Conservation (phyloP, 2,888 invertebrate species). For the Drosophila multiciliata region DNA sequence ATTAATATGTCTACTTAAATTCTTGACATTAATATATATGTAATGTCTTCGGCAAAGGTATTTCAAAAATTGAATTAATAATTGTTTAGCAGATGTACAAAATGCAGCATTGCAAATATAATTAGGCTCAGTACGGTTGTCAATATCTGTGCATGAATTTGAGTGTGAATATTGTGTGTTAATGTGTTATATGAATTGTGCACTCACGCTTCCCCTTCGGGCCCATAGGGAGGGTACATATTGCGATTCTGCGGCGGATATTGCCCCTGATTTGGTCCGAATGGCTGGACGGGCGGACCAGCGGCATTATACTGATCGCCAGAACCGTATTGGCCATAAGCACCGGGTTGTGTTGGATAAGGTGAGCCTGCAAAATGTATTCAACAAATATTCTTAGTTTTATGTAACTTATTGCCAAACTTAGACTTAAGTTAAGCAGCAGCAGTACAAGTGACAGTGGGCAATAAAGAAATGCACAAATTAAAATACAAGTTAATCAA, state of each 20-base stretch:
- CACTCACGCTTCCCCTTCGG: conserved; percentile 89
- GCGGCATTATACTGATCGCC: conserved; percentile 87
- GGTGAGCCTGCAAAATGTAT: conserved; percentile 85
- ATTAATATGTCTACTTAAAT: background rate
- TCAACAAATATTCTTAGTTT: conserved; percentile 8
- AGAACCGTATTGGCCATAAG: conserved; percentile 89
- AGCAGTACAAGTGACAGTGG: conserved; percentile 5
- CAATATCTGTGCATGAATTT: conserved; percentile 19
- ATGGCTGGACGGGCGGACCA: conserved; percentile 86
- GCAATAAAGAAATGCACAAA: conserved; percentile 9
- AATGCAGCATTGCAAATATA: background rate
- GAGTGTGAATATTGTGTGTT: conserved; percentile 13
- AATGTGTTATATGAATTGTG: conserved; percentile 46
- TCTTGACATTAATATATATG: background rate
- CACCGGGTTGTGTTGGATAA: conserved; percentile 87
- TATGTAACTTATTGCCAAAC: background rate
- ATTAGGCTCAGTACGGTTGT: conserved; percentile 43
- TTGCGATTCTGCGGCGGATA: conserved; percentile 90
- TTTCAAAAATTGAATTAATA: background rate
- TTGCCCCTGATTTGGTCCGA: conserved; percentile 87
- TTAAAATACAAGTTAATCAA: conserved; percentile 8
- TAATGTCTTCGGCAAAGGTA: background rate
- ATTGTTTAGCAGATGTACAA: background rate
- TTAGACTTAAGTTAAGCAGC: background rate
- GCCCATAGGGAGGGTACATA: conserved; percentile 92